Percentiles rank a stretch among this genome's conserved stretches.
phyloP scores from a whole-genome alignment of 2,797 vertebrate genomes.

The Thaleichthys pacificus region DNA sequence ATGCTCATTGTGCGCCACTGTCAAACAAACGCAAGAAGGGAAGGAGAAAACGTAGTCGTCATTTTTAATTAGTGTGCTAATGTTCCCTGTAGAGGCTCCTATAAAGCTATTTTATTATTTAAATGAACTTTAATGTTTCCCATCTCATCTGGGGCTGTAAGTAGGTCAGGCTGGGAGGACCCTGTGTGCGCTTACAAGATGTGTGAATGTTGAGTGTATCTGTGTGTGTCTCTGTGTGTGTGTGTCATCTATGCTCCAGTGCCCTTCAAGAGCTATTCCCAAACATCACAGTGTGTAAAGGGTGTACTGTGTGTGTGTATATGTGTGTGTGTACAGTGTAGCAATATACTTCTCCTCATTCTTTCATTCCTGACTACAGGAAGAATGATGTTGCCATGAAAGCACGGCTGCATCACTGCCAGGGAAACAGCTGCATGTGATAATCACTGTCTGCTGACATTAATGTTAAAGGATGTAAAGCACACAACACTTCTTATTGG shows the following conservation, averaged over 20 bases:
- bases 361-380: not conserved
- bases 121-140: constrained; percentile 50
- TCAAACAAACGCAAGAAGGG: constrained; percentile 17
- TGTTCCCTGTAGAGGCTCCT: constrained; percentile 27
- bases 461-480: not conserved
- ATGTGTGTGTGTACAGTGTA: constrained; percentile 14
- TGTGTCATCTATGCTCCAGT: constrained; percentile 15
- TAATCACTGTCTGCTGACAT: not conserved
- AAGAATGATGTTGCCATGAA: not conserved
- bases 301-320: not conserved
- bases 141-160: constrained; percentile 42
- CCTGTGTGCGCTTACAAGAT: not conserved
- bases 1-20: constrained; percentile 15
- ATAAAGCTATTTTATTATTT: constrained; percentile 60
- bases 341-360: constrained; percentile 1
- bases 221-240: constrained; percentile 10
- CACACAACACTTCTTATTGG: no score
- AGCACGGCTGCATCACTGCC: not conserved
- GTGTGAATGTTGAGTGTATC: constrained; percentile 2
- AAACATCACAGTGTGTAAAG: constrained; percentile 14
- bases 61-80: constrained; percentile 32
- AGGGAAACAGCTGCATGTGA: not conserved
- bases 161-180: constrained; percentile 47
- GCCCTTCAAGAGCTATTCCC: constrained; percentile 11
- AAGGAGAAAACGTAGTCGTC: not conserved